phyloP scores from a whole-genome alignment of 2,113 vertebrate species.

The Menura novaehollandiae region DNA sequence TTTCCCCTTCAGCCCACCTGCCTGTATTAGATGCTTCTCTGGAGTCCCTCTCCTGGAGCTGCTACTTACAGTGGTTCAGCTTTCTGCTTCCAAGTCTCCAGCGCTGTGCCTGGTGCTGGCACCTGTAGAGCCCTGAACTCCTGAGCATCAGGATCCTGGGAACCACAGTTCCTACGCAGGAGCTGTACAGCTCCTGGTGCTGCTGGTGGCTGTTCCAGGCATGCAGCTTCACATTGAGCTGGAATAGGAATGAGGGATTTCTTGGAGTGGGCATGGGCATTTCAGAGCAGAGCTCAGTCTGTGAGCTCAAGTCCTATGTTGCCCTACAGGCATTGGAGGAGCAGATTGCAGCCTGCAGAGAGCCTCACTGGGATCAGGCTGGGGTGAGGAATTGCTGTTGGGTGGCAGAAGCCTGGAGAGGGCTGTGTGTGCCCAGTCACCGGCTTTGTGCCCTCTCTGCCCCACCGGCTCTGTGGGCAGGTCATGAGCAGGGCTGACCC shows the following conservation, averaged over 20 bases:
- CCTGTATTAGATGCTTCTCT: not conserved
- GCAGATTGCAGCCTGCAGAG: not conserved
- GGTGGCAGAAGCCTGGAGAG: not conserved
- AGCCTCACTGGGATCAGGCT: not conserved
- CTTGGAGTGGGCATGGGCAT: not conserved
- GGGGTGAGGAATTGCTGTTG: not conserved
- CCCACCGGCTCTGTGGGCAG: not conserved
- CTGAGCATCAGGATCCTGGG: not conserved
- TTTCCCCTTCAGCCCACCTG: not conserved
- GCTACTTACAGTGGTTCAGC: not conserved
- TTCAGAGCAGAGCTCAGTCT: not conserved
- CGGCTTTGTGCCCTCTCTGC: not conserved
- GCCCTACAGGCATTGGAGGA: not conserved
- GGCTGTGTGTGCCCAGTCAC: not conserved
- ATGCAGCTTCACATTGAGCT: accelerated
- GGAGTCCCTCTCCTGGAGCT: not conserved
- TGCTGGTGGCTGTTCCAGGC: not conserved
- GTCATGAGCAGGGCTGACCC: not conserved
- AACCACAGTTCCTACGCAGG: not conserved
- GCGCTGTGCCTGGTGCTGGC: not conserved
- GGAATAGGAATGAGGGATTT: not conserved
- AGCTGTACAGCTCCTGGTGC: not conserved
- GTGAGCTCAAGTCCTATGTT: not conserved
- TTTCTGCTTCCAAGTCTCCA: not conserved
- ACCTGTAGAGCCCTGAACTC: not conserved